Base-by-base conservation (phyloP, 1,140 invertebrate genomes). In the Drosophila azteca region DNA sequence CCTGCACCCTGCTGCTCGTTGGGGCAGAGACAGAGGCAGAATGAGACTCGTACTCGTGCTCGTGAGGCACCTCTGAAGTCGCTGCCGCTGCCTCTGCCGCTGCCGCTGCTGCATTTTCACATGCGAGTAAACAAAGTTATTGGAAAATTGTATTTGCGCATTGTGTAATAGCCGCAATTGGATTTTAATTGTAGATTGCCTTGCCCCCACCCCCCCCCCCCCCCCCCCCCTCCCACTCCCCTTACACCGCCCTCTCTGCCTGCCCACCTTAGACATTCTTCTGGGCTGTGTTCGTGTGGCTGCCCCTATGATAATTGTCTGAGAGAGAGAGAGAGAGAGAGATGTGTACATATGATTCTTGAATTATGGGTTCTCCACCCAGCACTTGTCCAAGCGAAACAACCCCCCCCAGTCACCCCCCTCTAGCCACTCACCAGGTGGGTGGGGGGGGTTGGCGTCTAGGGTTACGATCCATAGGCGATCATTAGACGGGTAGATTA, bases 61-160 rank as follows among this genome's bases (percentile, higher is more conserved):
- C 17, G 5, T 26, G 24, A 26, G 24, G 24, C 24, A 26, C 24
- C 24, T 26, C 24, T 15, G 6, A 45, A 45, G 39, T 9, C 17
- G 20, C 3, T n/a, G 5, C 11, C 9, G 11, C 9, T 3, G 15
- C 13, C n/a, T 44, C 20, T 35, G 54, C 3, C 17, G 44, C 20
- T 35, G 54, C 5, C n/a, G 11, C 53, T 57, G 49, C 50, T 79
- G 74, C 63, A 87, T 79, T 81, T 87, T 82, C 67, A 76, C 67
- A 82, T 73, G 75, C 70, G 70, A 82, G 64, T 79, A 79, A 66
- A 70, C 75, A 81, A 76, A 79, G 63, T 82, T 70, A 87, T 82
- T 87, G 78, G 65, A 78, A 85, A 76, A 67, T 67, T 71, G 55
- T 62, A 68, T 79, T 84, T 60, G 72, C 80, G 54, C 65, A 79